phyloP scores from a whole-genome alignment of 2,888 invertebrate genomes.

The Andricus curvator region DNA sequence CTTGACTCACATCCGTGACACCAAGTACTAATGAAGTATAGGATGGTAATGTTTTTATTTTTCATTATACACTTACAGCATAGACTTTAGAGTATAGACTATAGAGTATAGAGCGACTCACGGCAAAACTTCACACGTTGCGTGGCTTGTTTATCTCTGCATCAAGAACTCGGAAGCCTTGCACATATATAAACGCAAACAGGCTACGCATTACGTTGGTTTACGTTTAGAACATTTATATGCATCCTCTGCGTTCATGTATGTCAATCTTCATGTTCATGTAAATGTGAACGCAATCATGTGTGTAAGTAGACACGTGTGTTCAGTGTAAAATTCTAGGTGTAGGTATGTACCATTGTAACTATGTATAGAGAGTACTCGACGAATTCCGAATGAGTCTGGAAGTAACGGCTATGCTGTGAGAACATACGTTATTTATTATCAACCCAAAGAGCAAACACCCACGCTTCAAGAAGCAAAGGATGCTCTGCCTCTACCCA shows the following conservation, averaged over 20 bases:
- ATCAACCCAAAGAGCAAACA: constrained; percentile 19
- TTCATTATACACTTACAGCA: too few relatives aligned
- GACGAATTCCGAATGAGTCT: constrained; percentile 17
- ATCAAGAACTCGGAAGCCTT: constrained; percentile 12
- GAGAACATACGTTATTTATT: constrained; percentile 16
- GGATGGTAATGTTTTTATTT: background rate
- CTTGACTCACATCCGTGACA: background rate
- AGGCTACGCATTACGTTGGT: background rate
- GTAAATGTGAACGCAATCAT: background rate
- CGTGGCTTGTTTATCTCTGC: background rate
- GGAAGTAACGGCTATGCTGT: constrained; percentile 18
- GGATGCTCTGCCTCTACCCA: background rate
- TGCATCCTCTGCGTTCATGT: background rate
- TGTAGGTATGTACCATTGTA: too few relatives aligned
- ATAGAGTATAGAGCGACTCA: background rate
- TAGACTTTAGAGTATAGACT: too few relatives aligned
- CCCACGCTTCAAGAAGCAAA: constrained; percentile 18
- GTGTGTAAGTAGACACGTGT: background rate
- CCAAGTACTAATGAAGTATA: background rate
- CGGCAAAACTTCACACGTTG: background rate
- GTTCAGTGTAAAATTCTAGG: too few relatives aligned
- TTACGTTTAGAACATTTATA: background rate
- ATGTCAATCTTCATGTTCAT: background rate
- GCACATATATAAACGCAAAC: background rate
- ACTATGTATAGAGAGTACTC: background rate